A percentile compares a stretch with the other conserved stretches of the same genome.
These are phyloP conservation scores for Azemiops feae DNA, from an alignment of 2,113 vertebrate species.

Conservation along the genomic window DNA sequence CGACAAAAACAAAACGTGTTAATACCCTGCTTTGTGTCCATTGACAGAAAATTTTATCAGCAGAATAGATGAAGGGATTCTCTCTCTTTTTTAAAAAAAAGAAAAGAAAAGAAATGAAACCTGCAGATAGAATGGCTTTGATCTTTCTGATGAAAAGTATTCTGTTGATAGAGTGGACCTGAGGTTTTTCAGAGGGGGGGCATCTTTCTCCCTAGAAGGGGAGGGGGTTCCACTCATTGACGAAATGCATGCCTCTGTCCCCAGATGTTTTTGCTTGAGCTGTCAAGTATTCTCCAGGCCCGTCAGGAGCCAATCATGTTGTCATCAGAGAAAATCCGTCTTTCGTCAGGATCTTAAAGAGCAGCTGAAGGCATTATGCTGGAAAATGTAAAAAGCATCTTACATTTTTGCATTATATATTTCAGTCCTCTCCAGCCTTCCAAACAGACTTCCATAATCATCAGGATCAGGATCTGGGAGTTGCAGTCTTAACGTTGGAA, in stretches of 20 bases:
- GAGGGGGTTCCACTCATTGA: constrained; percentile 64
- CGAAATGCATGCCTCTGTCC: constrained; percentile 59
- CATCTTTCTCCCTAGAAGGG: constrained; percentile 57
- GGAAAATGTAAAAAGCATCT: not conserved
- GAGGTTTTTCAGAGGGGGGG: constrained; percentile 55
- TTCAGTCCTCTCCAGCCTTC: not conserved
- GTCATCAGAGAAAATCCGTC: constrained; percentile 21
- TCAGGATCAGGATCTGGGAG: not conserved
- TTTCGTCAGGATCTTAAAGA: constrained; percentile 23
- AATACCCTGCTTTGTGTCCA: constrained; percentile 72
- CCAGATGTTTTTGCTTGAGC: constrained; percentile 57
- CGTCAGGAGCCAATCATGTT: constrained; percentile 42
- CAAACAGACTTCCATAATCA: not conserved
- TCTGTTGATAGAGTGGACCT: constrained; percentile 74
- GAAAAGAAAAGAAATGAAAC: constrained; percentile 53
- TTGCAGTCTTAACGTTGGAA: not conserved
- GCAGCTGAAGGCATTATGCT: constrained; percentile 5
- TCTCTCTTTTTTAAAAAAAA: not conserved
- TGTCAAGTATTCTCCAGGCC: constrained; percentile 54
- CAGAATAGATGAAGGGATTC: constrained; percentile 72
- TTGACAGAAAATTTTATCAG: constrained; percentile 77
- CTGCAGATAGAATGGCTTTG: constrained; percentile 72
- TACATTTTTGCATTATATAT: not conserved
- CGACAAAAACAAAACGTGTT: constrained; percentile 75
- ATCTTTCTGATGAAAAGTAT: constrained; percentile 72